phyloP scores from a whole-genome alignment of 1,140 invertebrate genomes.

The Phthorimaea operculella region DNA sequence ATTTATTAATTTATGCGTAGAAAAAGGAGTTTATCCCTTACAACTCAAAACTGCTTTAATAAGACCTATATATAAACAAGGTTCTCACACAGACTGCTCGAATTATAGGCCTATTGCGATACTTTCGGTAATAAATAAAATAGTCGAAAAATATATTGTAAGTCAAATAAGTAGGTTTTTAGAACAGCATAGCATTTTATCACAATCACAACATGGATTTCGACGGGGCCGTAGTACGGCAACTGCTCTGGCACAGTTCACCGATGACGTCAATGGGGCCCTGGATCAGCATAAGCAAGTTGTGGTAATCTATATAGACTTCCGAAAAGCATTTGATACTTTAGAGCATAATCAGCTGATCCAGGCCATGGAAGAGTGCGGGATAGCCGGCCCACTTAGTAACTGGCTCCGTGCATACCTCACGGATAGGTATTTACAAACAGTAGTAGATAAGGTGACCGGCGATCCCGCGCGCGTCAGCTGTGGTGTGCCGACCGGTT shows the following conservation, averaged over 20 bases:
- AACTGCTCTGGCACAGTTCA: background rate
- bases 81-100: background rate
- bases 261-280: background rate
- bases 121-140: slow-evolving; percentile 11
- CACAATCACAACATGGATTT: background rate
- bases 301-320: slow-evolving; percentile 14
- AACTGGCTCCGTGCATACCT: slow-evolving; percentile 16
- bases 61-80: background rate
- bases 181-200: background rate
- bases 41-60: slow-evolving; percentile 9
- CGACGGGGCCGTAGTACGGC: background rate
- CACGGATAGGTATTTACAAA: background rate
- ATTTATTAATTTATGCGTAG: slow-evolving; percentile 7
- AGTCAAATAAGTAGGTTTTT: background rate
- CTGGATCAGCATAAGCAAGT: background rate
- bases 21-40: slow-evolving; percentile 11
- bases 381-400: slow-evolving; percentile 13
- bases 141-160: background rate
- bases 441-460: background rate
- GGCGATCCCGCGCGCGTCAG: background rate
- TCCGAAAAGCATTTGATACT: slow-evolving; percentile 15
- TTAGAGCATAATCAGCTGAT: slow-evolving; percentile 11
- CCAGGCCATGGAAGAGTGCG: slow-evolving; percentile 15
- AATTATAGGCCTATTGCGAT: slow-evolving; percentile 10
- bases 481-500: slow-evolving; percentile 14